A percentile compares a stretch with the other conserved stretches of the same genome.
Conservation (phyloP, 2,113 vertebrate genomes). For the Cyanoliseus patagonus region DNA sequence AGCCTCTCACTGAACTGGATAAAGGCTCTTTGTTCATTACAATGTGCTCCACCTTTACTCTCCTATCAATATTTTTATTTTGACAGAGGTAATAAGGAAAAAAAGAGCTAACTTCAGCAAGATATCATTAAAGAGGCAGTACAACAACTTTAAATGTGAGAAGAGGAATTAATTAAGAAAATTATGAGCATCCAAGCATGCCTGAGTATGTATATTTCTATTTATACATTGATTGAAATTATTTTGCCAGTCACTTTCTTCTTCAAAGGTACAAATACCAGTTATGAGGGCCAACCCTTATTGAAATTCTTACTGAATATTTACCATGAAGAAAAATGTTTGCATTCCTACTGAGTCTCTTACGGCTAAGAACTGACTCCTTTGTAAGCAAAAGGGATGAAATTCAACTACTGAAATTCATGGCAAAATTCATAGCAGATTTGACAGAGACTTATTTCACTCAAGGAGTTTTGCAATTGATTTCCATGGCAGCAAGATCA, state of each 20-base stretch:
- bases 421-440: neutral
- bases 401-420: slow-evolving; percentile 10
- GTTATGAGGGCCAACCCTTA: neutral
- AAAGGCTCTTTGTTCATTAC: neutral
- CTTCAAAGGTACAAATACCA: neutral
- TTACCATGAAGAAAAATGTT: slow-evolving; percentile 1
- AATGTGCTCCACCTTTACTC: neutral
- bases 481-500: neutral
- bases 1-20: slow-evolving; percentile 19
- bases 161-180: slow-evolving; percentile 39
- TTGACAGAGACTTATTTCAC: neutral
- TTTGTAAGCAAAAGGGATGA: neutral
- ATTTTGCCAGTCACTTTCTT: neutral
- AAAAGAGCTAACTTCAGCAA: neutral
- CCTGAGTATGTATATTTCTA: neutral
- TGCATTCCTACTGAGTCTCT: neutral
- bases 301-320: neutral
- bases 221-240: neutral
- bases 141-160: neutral
- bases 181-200: neutral
- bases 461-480: neutral
- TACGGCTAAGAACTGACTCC: neutral
- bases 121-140: neutral
- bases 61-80: slow-evolving; percentile 3
- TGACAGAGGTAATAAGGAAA: neutral